These are phyloP conservation scores for Hirudinaria manillensis DNA, from an alignment of 2,888 invertebrate species.

Conservation along the genomic window DNA sequence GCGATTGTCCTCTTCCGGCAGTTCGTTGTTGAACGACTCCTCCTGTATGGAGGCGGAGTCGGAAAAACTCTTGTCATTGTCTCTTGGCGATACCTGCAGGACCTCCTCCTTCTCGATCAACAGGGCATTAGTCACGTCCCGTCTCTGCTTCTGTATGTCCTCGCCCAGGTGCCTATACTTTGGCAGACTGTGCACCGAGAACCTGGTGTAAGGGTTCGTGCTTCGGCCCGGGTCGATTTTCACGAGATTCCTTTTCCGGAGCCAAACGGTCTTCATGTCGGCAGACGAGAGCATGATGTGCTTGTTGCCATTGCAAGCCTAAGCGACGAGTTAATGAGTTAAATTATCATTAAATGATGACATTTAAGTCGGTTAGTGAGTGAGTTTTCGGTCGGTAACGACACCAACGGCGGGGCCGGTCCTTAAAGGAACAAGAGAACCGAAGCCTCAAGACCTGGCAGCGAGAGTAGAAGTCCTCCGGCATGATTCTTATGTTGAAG, in stretches of 20 bases:
- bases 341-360: neutral
- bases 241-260: conserved; percentile 6
- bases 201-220: neutral
- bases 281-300: conserved; percentile 21
- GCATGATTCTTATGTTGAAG: conserved; percentile 64
- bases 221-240: neutral
- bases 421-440: no score
- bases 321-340: neutral
- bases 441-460: conserved; percentile 60
- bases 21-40: neutral
- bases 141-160: no score
- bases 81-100: no score
- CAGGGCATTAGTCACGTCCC: no score
- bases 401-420: no score
- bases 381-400: no score
- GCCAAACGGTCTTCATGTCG: conserved; percentile 27
- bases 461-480: conserved; percentile 66
- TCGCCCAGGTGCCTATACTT: no score
- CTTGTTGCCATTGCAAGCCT: conserved; percentile 25
- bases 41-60: no score
- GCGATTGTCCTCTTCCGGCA: neutral
- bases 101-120: no score
- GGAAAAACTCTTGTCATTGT: no score
- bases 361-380: neutral
- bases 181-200: no score